phyloP scores from a whole-genome alignment of 2,797 vertebrate genomes.

The Pangasius krempfi region DNA sequence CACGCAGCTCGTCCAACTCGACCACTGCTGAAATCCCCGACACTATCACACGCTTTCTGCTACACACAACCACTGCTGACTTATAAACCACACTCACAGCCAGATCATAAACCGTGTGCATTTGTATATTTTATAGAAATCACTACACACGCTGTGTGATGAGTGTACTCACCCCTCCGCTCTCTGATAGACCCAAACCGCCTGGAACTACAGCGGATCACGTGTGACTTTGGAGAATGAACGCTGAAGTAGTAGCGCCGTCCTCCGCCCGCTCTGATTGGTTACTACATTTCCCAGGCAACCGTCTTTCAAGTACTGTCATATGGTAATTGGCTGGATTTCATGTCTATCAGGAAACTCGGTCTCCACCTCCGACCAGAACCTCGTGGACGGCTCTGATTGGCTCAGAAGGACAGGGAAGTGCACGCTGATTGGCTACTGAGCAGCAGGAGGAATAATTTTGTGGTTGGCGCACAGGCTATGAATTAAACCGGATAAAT shows the following conservation, averaged over 20 bases:
- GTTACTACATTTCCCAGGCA: neutral
- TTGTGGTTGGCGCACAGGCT: neutral
- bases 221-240: slow-evolving; percentile 66
- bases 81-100: neutral
- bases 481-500: neutral
- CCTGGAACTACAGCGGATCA: slow-evolving; percentile 76
- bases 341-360: slow-evolving; percentile 29
- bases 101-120: neutral
- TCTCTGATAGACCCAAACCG: slow-evolving; percentile 65
- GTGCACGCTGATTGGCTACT: slow-evolving; percentile 65
- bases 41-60: neutral
- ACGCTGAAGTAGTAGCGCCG: slow-evolving; percentile 41
- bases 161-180: slow-evolving; percentile 70
- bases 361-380: slow-evolving; percentile 64
- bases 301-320: slow-evolving; percentile 58
- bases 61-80: neutral
- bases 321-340: slow-evolving; percentile 62
- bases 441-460: neutral
- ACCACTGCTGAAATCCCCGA: neutral
- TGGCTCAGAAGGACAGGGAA: slow-evolving; percentile 65
- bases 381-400: slow-evolving; percentile 80
- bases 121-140: neutral
- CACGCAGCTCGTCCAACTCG: slow-evolving; percentile 31
- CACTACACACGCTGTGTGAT: neutral
- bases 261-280: slow-evolving; percentile 61